Conservation (phyloP, 2,113 vertebrate species). For the Cygnus atratus region DNA sequence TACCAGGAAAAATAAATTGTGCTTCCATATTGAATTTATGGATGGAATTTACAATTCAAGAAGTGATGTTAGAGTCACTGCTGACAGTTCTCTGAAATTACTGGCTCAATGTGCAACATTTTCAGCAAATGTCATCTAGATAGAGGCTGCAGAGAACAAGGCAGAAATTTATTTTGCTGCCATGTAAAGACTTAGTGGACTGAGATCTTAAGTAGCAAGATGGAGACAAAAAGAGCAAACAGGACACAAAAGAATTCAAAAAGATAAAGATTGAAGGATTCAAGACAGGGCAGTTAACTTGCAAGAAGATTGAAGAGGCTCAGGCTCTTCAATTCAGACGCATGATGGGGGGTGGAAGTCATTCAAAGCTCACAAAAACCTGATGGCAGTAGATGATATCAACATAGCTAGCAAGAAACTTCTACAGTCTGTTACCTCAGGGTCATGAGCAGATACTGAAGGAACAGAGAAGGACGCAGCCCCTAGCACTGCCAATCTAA, state of each 20-base stretch:
- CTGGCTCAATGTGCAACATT: neutral
- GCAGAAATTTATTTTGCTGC: neutral
- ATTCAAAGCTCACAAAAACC: neutral
- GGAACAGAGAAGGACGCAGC: neutral
- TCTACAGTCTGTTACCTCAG: neutral
- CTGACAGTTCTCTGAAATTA: neutral
- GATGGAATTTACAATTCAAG: neutral
- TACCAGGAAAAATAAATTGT: accelerated
- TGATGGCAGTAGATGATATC: neutral
- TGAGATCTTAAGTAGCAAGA: neutral
- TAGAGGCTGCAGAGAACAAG: neutral
- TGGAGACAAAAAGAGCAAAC: neutral
- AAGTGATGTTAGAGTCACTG: neutral
- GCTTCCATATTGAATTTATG: neutral
- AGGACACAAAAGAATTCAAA: neutral
- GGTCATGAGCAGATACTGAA: neutral
- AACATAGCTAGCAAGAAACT: neutral
- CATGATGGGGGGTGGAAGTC: neutral
- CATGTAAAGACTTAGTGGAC: neutral
- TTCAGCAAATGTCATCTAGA: neutral
- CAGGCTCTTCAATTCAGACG: neutral
- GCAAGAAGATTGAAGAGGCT: neutral
- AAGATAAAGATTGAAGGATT: neutral
- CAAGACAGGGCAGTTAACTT: neutral
- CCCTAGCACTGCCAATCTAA: neutral